Base-by-base conservation (phyloP, 2,797 vertebrate species). In the Xenentodon cancila region DNA sequence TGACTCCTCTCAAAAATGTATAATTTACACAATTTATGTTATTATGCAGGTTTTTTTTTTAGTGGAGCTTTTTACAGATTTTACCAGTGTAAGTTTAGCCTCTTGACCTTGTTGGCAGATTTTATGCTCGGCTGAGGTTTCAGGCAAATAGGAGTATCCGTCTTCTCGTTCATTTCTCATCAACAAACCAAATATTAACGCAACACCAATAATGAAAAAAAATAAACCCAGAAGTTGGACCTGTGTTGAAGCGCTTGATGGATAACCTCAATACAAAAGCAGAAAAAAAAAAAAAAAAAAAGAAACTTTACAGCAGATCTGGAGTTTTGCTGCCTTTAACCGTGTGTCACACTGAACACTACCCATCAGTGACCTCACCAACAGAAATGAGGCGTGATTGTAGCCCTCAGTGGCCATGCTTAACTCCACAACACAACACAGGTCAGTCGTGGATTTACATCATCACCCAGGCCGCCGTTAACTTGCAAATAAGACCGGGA, bases 251-350 rank as follows among this genome's bases (percentile, higher is more conserved):
- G 61, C 86, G 80, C 77, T 88, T 76, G 68, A 46, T 70, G 52
- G 46, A 73, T 34, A 71, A 78, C 60, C 30, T 73, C 55, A 64
- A 51, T 48, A 61, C 59, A 30, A 25, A 25, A 25, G 25, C n/a
- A n/a, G n/a, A n/a, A 5, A 25, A 3, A 25, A 25, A 25, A 25
- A 25, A 69, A 50, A 58, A 71, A 84, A 50, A 50, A 13, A 65
- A 57, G 85, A 80, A 86, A 84, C 81, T 92, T 85, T 63, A 30
- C 43, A 53, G n/a, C 47, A 77, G 67, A 78, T 78, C 49, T 73
- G 45, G 59, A 62, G 65, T 64, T 73, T 62, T 69, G 84, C 82
- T 88, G 88, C 87, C 86, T 92, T 89, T 63, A 76, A 79, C 80
- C 73, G 47, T 21, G 72, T 79, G 81, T 81, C 77, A 75, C 75